A percentile compares a stretch with the other conserved stretches of the same genome.
These are phyloP conservation scores for Amiota communis DNA, from an alignment of 2,888 invertebrate genomes.

Conservation along the genomic window DNA sequence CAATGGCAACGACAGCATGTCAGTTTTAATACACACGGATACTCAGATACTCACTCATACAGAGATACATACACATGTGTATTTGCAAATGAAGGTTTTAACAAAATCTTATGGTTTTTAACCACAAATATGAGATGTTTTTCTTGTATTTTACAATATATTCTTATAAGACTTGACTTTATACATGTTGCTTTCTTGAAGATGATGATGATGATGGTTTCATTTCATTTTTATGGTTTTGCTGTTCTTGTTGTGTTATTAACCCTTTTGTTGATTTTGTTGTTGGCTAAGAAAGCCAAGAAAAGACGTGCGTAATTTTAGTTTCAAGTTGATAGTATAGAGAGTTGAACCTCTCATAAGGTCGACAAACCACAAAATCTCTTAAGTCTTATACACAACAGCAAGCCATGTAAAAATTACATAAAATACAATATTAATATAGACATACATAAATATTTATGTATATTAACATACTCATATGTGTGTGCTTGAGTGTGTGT, in stretches of 20 bases:
- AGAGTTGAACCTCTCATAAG: neutral
- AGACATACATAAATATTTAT: neutral
- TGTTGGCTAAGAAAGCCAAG: slow-evolving; percentile 17
- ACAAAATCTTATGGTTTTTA: slow-evolving; percentile 65
- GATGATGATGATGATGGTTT: neutral
- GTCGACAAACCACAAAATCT: slow-evolving; percentile 55
- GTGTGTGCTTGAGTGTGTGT: slow-evolving; percentile 2
- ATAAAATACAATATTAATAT: neutral
- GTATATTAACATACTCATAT: neutral
- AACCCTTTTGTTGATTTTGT: slow-evolving; percentile 46
- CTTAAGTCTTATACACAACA: neutral
- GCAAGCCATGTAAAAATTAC: too few relatives aligned
- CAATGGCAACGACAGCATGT: slow-evolving; percentile 1
- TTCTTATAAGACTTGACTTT: neutral
- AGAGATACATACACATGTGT: slow-evolving; percentile 16
- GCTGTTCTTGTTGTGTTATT: slow-evolving; percentile 39
- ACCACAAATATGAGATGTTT: slow-evolving; percentile 54
- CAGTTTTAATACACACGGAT: slow-evolving; percentile 15
- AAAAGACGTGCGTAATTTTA: slow-evolving; percentile 34
- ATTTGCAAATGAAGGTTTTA: slow-evolving; percentile 37
- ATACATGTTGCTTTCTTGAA: neutral
- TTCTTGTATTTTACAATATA: neutral
- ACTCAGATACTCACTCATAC: slow-evolving; percentile 33
- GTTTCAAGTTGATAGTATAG: slow-evolving; percentile 32
- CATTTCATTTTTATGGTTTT: slow-evolving; percentile 28